These are phyloP conservation scores for Aegotheles bennettii DNA, from an alignment of 2,113 vertebrate species.

Conservation along the genomic window DNA sequence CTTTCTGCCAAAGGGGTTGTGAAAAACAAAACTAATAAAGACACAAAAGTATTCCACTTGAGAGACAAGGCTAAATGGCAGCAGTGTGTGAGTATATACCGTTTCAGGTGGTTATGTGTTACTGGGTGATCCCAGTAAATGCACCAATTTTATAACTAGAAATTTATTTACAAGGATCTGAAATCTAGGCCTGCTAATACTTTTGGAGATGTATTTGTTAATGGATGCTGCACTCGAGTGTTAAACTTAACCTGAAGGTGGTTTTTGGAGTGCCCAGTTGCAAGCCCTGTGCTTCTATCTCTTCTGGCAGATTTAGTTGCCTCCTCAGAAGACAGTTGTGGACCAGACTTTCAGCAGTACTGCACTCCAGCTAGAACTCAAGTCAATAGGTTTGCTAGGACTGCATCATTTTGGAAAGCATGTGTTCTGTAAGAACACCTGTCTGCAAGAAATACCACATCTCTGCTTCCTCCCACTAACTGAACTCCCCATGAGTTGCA, in stretches of 20 bases:
- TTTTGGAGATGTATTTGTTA: neutral
- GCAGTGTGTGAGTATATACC: neutral
- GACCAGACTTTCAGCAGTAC: neutral
- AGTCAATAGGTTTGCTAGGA: neutral
- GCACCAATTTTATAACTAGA: neutral
- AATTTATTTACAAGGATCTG: neutral
- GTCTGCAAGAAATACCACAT: neutral
- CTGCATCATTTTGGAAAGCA: neutral
- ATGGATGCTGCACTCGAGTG: neutral
- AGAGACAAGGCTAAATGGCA: neutral
- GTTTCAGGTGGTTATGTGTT: neutral
- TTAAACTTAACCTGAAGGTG: neutral
- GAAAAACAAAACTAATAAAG: neutral
- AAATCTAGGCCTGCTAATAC: neutral
- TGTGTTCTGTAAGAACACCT: neutral
- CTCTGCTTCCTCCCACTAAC: neutral
- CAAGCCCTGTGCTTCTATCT: accelerated
- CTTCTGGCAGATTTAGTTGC: neutral
- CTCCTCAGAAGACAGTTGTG: neutral
- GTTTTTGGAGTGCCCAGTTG: neutral
- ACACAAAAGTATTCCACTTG: neutral
- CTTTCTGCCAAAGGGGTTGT: neutral
- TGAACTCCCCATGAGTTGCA: neutral
- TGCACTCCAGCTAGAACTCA: neutral
- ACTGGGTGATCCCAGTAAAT: neutral